Evolutionary conservation across 1,140 invertebrate genomes (phyloP), one percentile per base, ranked within the genome.

Genomic region (Bombyx mandarina): DNA sequence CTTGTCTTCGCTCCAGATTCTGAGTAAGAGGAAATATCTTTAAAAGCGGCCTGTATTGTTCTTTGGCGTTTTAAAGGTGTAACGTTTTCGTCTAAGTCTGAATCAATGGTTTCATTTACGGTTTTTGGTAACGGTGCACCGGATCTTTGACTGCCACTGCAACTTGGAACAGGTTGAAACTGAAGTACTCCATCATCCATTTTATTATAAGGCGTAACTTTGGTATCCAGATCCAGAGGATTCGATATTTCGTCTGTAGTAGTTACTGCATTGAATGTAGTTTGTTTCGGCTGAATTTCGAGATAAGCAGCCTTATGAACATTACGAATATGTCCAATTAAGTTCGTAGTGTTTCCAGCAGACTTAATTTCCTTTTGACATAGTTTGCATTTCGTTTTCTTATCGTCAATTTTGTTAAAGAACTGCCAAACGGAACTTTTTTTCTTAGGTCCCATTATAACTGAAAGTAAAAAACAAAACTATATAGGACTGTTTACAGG

Each of bases 371-470:
- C 45, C 45, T 46, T 46, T 46, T 46, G 45, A 46, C 45, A 46
- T 46, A 8, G 45, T 46, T 46, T 46, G 45, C 45, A 46, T 46
- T 46, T 46, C 45, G 45, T 7, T 46, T 46, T 46, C 45, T 46
- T 46, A 46, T 46, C 45, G 10, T 46, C 10, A 46, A 46, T 46
- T 46, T 46, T 46, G 10, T 46, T 46, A 46, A 46, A 46, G 45
- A 46, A 46, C 45, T 46, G 45, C 45, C 7, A 46, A 46, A 7
- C 10, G 7, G 45, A 46, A 46, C 45, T 46, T 46, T 46, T n/a
- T 46, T 46, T 46, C 45, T 46, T 46, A 46, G 45, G 45, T 8
- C 45, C 45, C 10, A 46, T 46, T 46, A 46, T 46, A 46, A 7
- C 45, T 46, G 45, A 46, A 46, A 46, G 45, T 46, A 46, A 46